Evolutionary conservation across 2,888 invertebrate genomes (phyloP).

Genomic region (Arenicola marina): DNA sequence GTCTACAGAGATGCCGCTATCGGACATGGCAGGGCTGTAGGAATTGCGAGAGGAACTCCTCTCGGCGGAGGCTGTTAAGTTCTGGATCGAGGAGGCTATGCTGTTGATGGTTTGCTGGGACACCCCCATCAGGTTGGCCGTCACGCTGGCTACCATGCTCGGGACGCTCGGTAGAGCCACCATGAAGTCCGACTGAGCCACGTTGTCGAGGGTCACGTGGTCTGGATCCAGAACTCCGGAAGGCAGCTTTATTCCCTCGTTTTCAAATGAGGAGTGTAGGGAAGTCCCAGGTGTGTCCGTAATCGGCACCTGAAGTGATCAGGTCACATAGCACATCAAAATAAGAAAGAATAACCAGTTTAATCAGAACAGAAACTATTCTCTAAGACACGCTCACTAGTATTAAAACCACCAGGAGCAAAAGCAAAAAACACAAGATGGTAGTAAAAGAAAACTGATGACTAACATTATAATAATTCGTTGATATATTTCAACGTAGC

Average conservation of each 20-base stretch:
- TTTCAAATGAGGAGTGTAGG: constrained; percentile 59
- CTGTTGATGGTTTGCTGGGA: constrained; percentile 23
- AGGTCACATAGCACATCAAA: no score
- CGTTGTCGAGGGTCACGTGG: constrained; percentile 37
- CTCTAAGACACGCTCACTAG: no score
- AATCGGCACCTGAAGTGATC: no score
- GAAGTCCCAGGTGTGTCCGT: background rate
- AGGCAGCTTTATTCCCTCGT: constrained; percentile 53
- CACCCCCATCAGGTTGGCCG: constrained; percentile 3
- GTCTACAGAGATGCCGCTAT: constrained; percentile 60
- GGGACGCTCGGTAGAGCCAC: background rate
- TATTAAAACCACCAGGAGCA: no score
- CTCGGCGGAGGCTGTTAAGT: constrained; percentile 26
- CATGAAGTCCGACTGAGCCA: background rate
- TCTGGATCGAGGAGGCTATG: constrained; percentile 27
- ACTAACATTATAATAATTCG: no score
- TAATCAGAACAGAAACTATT: no score
- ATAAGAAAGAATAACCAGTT: no score
- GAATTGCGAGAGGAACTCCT: constrained; percentile 51
- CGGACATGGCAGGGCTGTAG: constrained; percentile 59
- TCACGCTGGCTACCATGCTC: background rate
- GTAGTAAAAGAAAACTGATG: no score
- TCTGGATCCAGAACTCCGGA: constrained; percentile 48
- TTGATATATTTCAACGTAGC: no score
- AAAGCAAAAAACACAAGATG: no score